Evolutionary conservation across 2,797 vertebrate species (phyloP), one percentile per base, ranked within the genome.

Genomic region (Xyrichtys novacula): DNA sequence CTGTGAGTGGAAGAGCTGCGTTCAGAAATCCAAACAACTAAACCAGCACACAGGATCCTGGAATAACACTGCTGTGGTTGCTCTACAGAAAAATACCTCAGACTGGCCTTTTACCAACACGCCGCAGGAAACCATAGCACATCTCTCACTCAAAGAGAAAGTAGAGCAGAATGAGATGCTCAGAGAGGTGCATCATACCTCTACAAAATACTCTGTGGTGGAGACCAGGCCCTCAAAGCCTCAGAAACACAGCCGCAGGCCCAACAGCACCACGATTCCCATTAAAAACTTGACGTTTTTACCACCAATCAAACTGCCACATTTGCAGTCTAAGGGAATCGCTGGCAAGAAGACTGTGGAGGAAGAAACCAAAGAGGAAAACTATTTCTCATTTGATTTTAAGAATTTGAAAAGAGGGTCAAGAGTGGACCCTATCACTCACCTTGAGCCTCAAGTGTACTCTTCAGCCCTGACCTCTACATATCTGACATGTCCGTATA

Each of bases 231-330:
- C 29, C 14, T 12, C 34, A 1, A 86, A 84, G 65, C 52, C 23
- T 38, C 65, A 46, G 25, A 87, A 73, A 63, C 58, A 64, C 36
- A 76, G 39, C 34, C 25, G 78, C 1, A 79, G 32, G 14, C 26
- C 53, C 17, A 65, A n/a, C 4, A 77, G 77, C 11, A 73, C 17
- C 3, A 17, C 76, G 8, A 64, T 90, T 56, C 85, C 87, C 7
- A 85, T 91, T 36, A 91, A 78, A 76, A 93, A 71, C 69, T 74
- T 92, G n/a, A 69, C 82, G 17, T 85, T 93, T 71, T 76, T 94
- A 47, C 94, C 94, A 20, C 90, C 92, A 0, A 88, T 94, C 15
- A 85, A 76, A 64, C 54, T 80, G 22, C 60, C 61, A 5, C 74
- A 39, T 8, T 40, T 26, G 17, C 67, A 52, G 63, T 62, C 49